Percentiles rank a stretch among this genome's conserved stretches.
Conservation (phyloP, 2,797 vertebrate genomes). For the Leptatherina wallacei region DNA sequence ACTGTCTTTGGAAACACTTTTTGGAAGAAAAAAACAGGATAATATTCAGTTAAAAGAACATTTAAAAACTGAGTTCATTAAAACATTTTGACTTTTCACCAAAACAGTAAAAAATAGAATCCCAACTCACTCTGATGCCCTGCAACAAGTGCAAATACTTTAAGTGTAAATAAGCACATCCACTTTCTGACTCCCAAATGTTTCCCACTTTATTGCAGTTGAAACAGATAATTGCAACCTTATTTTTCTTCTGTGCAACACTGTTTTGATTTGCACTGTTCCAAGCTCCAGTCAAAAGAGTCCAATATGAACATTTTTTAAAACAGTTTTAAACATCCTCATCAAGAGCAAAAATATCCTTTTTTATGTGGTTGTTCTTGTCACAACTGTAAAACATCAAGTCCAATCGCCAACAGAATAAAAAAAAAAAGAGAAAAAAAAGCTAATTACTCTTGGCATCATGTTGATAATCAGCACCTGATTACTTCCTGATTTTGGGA, state of each 20-base stretch:
- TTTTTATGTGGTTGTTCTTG: conserved; percentile 9
- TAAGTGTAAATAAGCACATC: too few species aligned
- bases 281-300: conserved; percentile 13
- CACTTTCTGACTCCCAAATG: too few species aligned
- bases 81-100: conserved; percentile 17
- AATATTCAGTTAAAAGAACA: conserved; percentile 5
- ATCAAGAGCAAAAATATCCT: neutral
- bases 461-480: conserved; percentile 68
- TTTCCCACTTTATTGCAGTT: conserved; percentile 10
- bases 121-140: neutral
- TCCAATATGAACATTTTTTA: neutral
- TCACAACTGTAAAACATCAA: conserved; percentile 9
- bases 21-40: conserved; percentile 2
- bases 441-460: conserved; percentile 64
- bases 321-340: conserved; percentile 16
- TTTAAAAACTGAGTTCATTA: conserved; percentile 10
- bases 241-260: neutral
- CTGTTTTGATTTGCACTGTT: conserved; percentile 11
- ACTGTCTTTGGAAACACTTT: too few species aligned
- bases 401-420: conserved; percentile 11
- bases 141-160: neutral
- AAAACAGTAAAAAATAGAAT: neutral
- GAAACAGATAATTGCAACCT: neutral
- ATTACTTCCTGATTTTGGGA: conserved; percentile 76
- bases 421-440: neutral